Evolutionary conservation across 1,140 invertebrate species (phyloP).

Genomic region (Caerostris darwini): DNA sequence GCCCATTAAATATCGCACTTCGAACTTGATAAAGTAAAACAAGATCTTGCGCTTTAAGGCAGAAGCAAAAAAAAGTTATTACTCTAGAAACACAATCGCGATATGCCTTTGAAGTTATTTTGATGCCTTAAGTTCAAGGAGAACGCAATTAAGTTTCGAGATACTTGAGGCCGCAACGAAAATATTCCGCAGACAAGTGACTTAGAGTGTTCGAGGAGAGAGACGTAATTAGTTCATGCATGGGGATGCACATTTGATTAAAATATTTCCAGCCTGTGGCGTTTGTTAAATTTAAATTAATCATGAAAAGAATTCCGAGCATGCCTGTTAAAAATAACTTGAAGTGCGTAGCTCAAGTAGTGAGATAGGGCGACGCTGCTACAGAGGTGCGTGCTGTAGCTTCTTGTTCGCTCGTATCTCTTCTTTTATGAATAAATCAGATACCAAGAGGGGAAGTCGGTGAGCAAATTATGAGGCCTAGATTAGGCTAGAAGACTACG

Average conservation of each 20-base stretch:
- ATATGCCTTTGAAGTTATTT: background rate
- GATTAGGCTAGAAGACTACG: conserved; percentile 33
- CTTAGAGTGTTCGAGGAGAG: background rate
- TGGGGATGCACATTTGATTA: conserved; percentile 39
- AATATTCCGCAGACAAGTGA: background rate
- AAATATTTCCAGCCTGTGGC: conserved; percentile 1
- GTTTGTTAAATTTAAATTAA: conserved; percentile 37
- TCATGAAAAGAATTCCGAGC: conserved; percentile 23
- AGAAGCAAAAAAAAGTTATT: background rate
- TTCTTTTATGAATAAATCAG: conserved; percentile 68
- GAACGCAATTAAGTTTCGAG: background rate
- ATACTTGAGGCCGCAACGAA: background rate
- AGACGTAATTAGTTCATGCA: conserved; percentile 54
- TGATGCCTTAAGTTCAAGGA: background rate
- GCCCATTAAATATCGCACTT: background rate
- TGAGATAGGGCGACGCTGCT: background rate
- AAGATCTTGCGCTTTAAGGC: background rate
- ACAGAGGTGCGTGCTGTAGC: background rate
- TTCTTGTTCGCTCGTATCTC: background rate
- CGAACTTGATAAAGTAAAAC: background rate
- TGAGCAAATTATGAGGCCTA: conserved; percentile 33
- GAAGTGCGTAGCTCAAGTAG: background rate
- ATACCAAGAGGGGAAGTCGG: conserved; percentile 25
- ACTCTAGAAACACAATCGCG: background rate
- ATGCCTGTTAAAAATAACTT: conserved; percentile 45